Evolutionary conservation across 2,113 vertebrate species (phyloP).

Genomic region (Hemichromis elongatus): DNA sequence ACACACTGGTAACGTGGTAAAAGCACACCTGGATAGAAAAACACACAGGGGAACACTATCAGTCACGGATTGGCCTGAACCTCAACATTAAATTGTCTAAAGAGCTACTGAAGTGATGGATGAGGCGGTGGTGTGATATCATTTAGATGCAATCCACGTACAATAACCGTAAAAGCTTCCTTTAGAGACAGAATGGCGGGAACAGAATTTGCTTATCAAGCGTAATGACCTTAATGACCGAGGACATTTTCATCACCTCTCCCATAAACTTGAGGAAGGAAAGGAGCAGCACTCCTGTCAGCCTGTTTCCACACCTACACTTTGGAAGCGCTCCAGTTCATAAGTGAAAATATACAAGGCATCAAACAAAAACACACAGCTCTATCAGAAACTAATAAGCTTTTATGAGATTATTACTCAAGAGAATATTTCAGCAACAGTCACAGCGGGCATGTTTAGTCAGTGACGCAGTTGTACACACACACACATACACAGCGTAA

Average conservation of each 20-base stretch:
- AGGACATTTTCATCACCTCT: slow-evolving; percentile 41
- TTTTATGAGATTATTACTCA: slow-evolving; percentile 19
- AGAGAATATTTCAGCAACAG: slow-evolving; percentile 3
- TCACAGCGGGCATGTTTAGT: background rate
- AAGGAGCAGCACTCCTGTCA: slow-evolving; percentile 15
- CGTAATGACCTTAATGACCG: slow-evolving; percentile 5
- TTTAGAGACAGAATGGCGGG: background rate
- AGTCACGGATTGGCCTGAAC: background rate
- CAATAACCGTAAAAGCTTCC: background rate
- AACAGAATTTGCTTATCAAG: background rate
- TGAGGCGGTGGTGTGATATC: background rate
- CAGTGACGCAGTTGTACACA: background rate
- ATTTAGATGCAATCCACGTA: background rate
- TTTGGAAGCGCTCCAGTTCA: background rate
- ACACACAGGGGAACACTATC: background rate
- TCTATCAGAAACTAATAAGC: slow-evolving; percentile 19
- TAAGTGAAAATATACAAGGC: slow-evolving; percentile 33
- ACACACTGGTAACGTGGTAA: background rate
- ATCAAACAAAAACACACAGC: slow-evolving; percentile 32
- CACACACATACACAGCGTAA: background rate
- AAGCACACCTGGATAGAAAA: background rate
- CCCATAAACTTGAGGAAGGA: slow-evolving; percentile 34
- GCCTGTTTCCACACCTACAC: slow-evolving; percentile 39
- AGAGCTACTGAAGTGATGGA: background rate
- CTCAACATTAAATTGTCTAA: background rate